Base-by-base conservation (phyloP, 35 echinoderm and acorn worm genomes). In the Apostichopus parvimensis region DNA sequence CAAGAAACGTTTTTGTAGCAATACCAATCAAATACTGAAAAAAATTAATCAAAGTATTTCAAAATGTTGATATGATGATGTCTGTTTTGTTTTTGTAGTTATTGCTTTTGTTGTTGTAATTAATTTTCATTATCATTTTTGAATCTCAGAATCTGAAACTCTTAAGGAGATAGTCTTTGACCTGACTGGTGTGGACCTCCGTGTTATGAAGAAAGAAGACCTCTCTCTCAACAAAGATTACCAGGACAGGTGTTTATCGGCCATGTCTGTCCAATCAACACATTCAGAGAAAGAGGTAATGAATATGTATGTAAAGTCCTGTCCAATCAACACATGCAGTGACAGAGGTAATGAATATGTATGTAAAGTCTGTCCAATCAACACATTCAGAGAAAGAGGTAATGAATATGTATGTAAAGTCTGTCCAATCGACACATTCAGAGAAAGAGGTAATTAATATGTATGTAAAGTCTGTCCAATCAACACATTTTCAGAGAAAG, bases 221-320 rank as follows among this genome's bases (percentile, higher is more conserved):
- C 79, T 96, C 10, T 93, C 93, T 1, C 79, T 95, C 73, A 99
- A 99, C 75, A 95, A 94, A 83, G 80, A 79, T 10, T 99, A 94
- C 80, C 87, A 93, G 61, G 97, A 99, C 11, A 93, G 97, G 57
- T 99, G 95, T 75, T 79, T 99, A 72, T 99, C 97, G 68, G 97
- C 97, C 14, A 78, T 96, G 45, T 94, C 97, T 57, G 20, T 99
- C 25, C 17, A 79, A 54, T 95, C 96, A 14, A 92, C 85, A 60
- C 91, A 92, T 53, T 92, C 96, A 78, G 14, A 17, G 15, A 6
- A n/a, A 7, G 71, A 18, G 71, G 21, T n/a, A 20, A 75, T 75
- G 71, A 75, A 75, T 20, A 75, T 75, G 15, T n/a, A 75, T 75
- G 20, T 22, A 22, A 68, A 68, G 18, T 8, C 18, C 18, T 75